Evolutionary conservation across 37 sponge, comb jelly and placozoan genomes (phyloP).

Genomic region (Dysidea cf. avara): DNA sequence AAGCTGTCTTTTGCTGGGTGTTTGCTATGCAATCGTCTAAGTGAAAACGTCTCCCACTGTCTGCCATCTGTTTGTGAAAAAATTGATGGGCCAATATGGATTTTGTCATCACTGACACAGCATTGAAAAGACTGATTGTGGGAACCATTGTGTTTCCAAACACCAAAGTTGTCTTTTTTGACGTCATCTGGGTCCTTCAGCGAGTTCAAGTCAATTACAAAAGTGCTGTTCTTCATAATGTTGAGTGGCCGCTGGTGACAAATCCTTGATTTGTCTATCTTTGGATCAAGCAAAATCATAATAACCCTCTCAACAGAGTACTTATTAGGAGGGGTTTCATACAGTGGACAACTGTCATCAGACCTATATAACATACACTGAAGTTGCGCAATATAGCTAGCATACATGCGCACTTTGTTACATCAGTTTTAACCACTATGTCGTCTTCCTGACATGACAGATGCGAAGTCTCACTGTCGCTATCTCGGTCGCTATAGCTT

Average conservation of each 20-base stretch:
- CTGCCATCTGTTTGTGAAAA: too few species aligned
- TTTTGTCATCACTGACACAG: too few species aligned
- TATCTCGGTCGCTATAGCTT: too few species aligned
- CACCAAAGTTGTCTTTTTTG: slow-evolving; percentile 44
- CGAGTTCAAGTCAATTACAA: slow-evolving; percentile 16
- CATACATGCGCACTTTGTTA: too few species aligned
- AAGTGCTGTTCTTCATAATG: slow-evolving; percentile 12
- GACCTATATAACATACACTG: too few species aligned
- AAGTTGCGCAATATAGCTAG: too few species aligned
- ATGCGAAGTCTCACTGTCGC: too few species aligned
- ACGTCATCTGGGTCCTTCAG: slow-evolving; percentile 29
- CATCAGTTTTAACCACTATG: too few species aligned
- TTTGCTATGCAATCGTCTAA: slow-evolving; percentile 25
- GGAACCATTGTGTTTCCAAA: slow-evolving; percentile 43
- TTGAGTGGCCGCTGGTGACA: slow-evolving; percentile 15
- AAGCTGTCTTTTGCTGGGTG: slow-evolving; percentile 40
- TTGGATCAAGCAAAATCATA: slow-evolving; percentile 24
- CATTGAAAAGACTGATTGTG: slow-evolving; percentile 9
- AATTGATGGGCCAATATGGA: too few species aligned
- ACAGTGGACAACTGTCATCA: slow-evolving; percentile 8
- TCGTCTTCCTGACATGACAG: too few species aligned
- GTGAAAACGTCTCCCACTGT: too few species aligned
- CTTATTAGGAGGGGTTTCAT: slow-evolving; percentile 13
- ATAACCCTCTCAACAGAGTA: slow-evolving; percentile 31
- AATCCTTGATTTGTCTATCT: slow-evolving; percentile 7